phyloP scores from a whole-genome alignment of 2,113 vertebrate genomes.

The Sylvietta virens region DNA sequence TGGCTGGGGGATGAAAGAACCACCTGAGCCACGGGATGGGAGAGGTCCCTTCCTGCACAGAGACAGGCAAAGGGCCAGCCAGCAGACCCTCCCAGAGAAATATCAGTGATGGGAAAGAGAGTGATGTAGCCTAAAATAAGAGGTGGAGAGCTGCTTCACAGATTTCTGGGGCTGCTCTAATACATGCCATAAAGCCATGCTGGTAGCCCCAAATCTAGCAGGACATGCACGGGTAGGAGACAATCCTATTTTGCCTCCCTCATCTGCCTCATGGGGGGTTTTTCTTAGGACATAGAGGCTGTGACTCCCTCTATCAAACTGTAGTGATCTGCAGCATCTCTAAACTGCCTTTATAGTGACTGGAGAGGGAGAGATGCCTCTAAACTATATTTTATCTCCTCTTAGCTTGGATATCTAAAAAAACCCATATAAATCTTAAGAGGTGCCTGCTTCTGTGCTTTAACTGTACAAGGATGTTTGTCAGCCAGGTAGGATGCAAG shows the following conservation, averaged over 20 bases:
- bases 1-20: background rate
- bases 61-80: background rate
- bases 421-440: background rate
- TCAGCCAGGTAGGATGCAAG: background rate
- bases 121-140: background rate
- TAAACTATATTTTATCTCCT: background rate
- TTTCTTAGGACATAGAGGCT: background rate
- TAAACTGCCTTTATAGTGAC: background rate
- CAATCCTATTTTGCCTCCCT: background rate
- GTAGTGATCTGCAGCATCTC: background rate
- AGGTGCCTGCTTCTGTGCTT: background rate
- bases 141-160: background rate
- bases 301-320: background rate
- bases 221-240: background rate
- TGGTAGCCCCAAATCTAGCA: background rate
- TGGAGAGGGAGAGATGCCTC: background rate
- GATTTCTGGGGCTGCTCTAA: background rate
- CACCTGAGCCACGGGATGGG: rapidly evolving
- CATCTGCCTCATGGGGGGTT: background rate
- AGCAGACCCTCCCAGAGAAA: rapidly evolving
- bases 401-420: background rate
- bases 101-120: background rate
- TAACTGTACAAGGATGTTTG: background rate
- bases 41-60: background rate
- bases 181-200: background rate